Base-by-base conservation (phyloP, 2,797 vertebrate species). In the Bucorvus abyssinicus region DNA sequence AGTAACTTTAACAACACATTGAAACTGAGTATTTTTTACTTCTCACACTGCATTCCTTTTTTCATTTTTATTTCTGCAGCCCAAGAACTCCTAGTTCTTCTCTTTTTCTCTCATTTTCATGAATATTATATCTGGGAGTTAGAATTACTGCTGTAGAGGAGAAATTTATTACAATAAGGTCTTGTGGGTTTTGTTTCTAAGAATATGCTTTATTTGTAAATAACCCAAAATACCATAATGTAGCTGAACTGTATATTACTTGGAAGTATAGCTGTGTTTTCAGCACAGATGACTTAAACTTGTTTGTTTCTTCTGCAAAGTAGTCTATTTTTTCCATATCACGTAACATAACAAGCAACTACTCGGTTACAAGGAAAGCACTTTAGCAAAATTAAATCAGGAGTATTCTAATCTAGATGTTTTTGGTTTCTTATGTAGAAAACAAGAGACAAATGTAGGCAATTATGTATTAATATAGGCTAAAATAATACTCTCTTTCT, bases 401-500 rank as follows among this genome's bases (percentile, higher is more conserved):
- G 22, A 68, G 5, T 67, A 40, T 70, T 26, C 44, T 89, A 53
- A 77, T 74, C 32, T 78, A 86, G 40, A 56, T 74, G n/a, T 34
- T 63, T 91, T 79, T 56, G 49, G 8, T 64, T 14, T 88, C 3
- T 59, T 49, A 10, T 2, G 2, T 69, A 69, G 63, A 53, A 84
- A 84, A 45, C 2, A 4, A 67, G 60, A 75, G 38, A 64, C 15
- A 76, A 84, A 49, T 12, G 32, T 65, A 26, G 23, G 14, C 29
- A 78, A 76, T 78, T 81, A 26, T 70, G 3, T 44, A 65, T 78
- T 75, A 83, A 87, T 84, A 61, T 13, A 84, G 38, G 40, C 38
- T 89, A 82, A 96, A 94, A 94, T 93, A 95, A 92, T 91, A 53
- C 14, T 85, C 24, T 95, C 56, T 96, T 53, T 95, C 50, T 96